Conservation (phyloP, 1,140 invertebrate species). For the Drosophila varians region DNA sequence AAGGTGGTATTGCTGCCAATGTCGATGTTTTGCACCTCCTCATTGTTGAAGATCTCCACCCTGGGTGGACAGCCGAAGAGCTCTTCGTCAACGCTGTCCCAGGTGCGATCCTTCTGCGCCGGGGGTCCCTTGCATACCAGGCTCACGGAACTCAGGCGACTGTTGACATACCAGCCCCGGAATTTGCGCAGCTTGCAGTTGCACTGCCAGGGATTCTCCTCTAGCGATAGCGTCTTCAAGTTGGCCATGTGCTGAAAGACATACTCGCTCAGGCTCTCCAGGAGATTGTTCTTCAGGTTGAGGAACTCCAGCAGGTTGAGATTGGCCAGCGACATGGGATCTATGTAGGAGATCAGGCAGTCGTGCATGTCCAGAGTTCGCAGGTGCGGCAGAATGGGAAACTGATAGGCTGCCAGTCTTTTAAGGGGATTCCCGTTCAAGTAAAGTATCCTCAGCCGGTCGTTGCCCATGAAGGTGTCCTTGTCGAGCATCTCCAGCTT, state of each 20-base stretch:
- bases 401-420: slow-evolving; percentile 87
- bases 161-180: slow-evolving; percentile 90
- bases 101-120: slow-evolving; percentile 86
- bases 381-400: slow-evolving; percentile 89
- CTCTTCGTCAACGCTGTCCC: slow-evolving; percentile 87
- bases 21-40: slow-evolving; percentile 88
- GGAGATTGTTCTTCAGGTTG: slow-evolving; percentile 88
- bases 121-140: slow-evolving; percentile 87
- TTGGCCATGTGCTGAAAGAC: slow-evolving; percentile 88
- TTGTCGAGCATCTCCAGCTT: slow-evolving; percentile 87
- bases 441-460: slow-evolving; percentile 88
- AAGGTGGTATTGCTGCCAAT: slow-evolving; percentile 91
- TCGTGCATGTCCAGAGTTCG: slow-evolving; percentile 89
- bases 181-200: slow-evolving; percentile 93
- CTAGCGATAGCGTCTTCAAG: slow-evolving; percentile 90
- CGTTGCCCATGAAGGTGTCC: slow-evolving; percentile 90
- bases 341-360: slow-evolving; percentile 89
- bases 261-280: slow-evolving; percentile 87
- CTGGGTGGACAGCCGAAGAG: slow-evolving; percentile 91
- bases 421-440: slow-evolving; percentile 89
- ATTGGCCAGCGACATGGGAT: slow-evolving; percentile 88
- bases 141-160: slow-evolving; percentile 87
- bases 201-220: slow-evolving; percentile 95
- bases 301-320: slow-evolving; percentile 88
- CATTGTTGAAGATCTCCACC: slow-evolving; percentile 85